These are phyloP conservation scores for Diorhabda elongata DNA, from an alignment of 1,140 invertebrate genomes.

Conservation along the genomic window DNA sequence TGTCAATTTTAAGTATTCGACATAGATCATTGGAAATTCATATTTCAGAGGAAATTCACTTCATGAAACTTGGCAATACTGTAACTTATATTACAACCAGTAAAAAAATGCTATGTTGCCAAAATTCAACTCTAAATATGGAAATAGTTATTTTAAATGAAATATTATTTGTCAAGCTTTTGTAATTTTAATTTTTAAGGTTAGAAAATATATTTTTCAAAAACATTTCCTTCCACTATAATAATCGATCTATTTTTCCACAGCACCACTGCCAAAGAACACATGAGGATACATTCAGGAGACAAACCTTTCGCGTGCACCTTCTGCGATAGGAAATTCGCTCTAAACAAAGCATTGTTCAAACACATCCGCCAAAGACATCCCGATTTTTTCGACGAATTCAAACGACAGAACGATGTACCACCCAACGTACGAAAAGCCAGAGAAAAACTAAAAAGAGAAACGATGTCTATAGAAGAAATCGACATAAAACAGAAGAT, in stretches of 20 bases:
- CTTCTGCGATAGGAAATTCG: constrained; percentile 51
- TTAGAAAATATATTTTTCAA: too few relatives aligned
- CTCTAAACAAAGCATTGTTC: constrained; percentile 40
- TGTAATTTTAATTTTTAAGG: too few relatives aligned
- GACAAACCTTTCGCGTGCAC: constrained; percentile 51
- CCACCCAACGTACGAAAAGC: constrained; percentile 30
- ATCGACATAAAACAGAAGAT: background rate
- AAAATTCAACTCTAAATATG: too few relatives aligned
- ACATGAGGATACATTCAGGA: constrained; percentile 56
- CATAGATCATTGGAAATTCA: too few relatives aligned
- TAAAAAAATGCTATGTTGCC: too few relatives aligned
- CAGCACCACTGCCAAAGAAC: constrained; percentile 40
- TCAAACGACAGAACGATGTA: constrained; percentile 24
- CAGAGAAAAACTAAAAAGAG: constrained; percentile 16
- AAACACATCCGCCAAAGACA: constrained; percentile 36
- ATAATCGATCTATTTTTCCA: constrained; percentile 7
- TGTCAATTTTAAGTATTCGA: too few relatives aligned
- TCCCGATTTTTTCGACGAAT: constrained; percentile 30
- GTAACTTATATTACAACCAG: too few relatives aligned
- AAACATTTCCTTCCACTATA: too few relatives aligned
- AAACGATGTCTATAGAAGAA: constrained; percentile 5
- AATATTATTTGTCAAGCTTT: too few relatives aligned
- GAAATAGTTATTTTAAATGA: too few relatives aligned
- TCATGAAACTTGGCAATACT: too few relatives aligned
- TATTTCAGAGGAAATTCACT: too few relatives aligned